phyloP scores from a whole-genome alignment of 92 coral and sea anemone genomes.

The Phymanthus crucifer region DNA sequence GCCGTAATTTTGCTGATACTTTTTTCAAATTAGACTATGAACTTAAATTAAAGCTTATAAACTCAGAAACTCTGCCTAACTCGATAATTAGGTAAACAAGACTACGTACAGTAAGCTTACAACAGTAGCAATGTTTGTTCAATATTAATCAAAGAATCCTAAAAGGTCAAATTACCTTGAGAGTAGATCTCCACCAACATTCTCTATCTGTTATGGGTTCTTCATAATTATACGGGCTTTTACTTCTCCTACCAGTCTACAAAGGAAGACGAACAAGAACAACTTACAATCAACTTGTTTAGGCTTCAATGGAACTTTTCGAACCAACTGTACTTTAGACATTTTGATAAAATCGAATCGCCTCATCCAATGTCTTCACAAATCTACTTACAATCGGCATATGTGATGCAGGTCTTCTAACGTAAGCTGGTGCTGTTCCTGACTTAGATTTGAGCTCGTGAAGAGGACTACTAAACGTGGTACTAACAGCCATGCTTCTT shows the following conservation, averaged over 20 bases:
- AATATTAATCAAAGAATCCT: background rate
- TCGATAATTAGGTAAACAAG: background rate
- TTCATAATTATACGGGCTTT: slow-evolving; percentile 77
- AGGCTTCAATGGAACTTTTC: background rate
- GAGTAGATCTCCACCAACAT: slow-evolving; percentile 95
- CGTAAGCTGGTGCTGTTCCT: slow-evolving; percentile 37
- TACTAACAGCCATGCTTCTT: slow-evolving; percentile 26
- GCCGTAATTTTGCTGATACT: too few species aligned
- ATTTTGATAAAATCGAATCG: background rate
- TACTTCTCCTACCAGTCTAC: slow-evolving; percentile 86
- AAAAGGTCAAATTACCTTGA: slow-evolving; percentile 61
- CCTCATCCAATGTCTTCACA: background rate
- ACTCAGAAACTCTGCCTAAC: too few species aligned
- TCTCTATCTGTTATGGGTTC: slow-evolving; percentile 95
- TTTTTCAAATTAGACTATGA: too few species aligned
- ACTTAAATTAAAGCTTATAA: too few species aligned
- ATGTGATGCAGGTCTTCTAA: slow-evolving; percentile 42
- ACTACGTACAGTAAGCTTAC: too few species aligned
- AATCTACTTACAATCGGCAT: slow-evolving; percentile 13
- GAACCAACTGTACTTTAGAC: background rate
- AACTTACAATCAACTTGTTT: background rate
- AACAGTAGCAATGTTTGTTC: background rate
- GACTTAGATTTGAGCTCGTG: slow-evolving; percentile 42
- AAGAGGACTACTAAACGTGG: slow-evolving; percentile 28
- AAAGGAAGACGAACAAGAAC: background rate